Evolutionary conservation across 1,140 invertebrate species (phyloP).

Genomic region (Potamilus streckersoni): DNA sequence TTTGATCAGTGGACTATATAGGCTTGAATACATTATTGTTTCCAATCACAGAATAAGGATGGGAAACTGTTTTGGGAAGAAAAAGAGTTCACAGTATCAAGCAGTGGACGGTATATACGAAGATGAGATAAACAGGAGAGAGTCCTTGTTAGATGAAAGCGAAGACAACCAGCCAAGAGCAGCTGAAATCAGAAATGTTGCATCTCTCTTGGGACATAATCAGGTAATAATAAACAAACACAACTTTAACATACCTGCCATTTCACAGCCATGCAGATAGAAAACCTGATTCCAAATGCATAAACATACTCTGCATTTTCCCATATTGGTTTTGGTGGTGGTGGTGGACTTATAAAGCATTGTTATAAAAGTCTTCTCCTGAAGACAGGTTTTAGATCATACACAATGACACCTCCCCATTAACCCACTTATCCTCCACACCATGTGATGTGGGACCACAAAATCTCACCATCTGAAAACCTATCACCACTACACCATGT

Average conservation of each 20-base stretch:
- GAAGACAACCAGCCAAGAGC: background rate
- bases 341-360: too few relatives aligned
- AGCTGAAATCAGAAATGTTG: background rate
- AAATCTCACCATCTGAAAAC: too few relatives aligned
- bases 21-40: background rate
- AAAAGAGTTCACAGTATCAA: background rate
- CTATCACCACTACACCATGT: too few relatives aligned
- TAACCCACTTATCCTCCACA: too few relatives aligned
- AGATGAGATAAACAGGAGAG: background rate
- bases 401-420: too few relatives aligned
- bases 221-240: background rate
- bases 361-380: too few relatives aligned
- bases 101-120: background rate
- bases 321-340: too few relatives aligned
- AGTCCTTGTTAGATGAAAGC: background rate
- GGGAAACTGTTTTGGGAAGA: constrained; percentile 12
- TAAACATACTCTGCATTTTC: too few relatives aligned
- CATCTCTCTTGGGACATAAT: background rate
- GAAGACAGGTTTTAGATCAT: too few relatives aligned
- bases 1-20: too few relatives aligned
- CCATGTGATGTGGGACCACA: too few relatives aligned
- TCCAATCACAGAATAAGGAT: background rate
- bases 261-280: background rate
- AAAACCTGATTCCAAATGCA: background rate
- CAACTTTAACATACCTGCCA: background rate